Conservation (phyloP, 1,140 invertebrate genomes). For the Eupristina koningsbergeri region DNA sequence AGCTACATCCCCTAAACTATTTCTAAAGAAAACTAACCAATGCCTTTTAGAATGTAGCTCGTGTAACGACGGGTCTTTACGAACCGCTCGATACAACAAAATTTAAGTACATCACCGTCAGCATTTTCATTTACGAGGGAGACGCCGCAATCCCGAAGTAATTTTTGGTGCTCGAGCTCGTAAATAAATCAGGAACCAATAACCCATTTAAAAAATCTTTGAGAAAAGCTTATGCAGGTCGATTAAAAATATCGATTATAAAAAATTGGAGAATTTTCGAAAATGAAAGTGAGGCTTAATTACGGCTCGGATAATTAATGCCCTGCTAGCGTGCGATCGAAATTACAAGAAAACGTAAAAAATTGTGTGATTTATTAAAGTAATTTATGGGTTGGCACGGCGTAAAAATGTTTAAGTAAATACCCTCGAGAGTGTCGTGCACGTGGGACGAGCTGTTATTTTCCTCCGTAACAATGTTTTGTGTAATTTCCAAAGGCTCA, state of each 20-base stretch:
- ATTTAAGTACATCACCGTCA: no score
- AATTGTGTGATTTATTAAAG: background rate
- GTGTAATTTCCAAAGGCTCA: background rate
- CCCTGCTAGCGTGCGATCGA: background rate
- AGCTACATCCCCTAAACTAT: no score
- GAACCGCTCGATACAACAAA: no score
- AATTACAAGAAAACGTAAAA: background rate
- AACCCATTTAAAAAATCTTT: background rate
- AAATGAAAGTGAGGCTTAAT: background rate
- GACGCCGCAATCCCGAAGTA: background rate
- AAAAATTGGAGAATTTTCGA: background rate
- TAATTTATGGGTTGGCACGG: background rate
- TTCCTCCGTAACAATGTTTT: background rate
- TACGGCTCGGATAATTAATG: background rate
- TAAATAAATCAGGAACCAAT: background rate
- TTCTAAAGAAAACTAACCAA: no score
- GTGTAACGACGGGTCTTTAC: no score
- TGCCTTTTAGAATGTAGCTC: no score
- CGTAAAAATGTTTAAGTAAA: conserved; percentile 9
- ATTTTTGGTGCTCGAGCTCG: background rate
- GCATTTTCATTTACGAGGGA: no score
- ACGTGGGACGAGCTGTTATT: background rate
- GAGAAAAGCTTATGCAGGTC: background rate
- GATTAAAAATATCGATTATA: background rate
- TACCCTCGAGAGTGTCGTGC: background rate